These are phyloP conservation scores for Borostomias antarcticus DNA, from an alignment of 2,797 vertebrate genomes.

Conservation along the genomic window DNA sequence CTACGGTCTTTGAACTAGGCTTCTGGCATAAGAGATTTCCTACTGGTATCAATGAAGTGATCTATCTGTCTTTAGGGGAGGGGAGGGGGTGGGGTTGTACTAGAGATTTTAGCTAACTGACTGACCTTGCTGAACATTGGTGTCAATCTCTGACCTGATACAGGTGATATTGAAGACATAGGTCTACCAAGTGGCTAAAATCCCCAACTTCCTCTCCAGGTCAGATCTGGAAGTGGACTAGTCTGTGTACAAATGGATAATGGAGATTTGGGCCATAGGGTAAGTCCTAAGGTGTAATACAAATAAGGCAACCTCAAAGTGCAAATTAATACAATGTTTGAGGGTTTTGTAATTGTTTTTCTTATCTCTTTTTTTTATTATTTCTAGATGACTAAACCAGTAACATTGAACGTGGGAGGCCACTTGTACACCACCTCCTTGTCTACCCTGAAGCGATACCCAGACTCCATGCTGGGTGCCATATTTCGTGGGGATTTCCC, in stretches of 20 bases:
- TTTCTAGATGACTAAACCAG: slow-evolving; percentile 91
- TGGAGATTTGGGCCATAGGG: slow-evolving; percentile 99
- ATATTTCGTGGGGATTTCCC: slow-evolving; percentile 99
- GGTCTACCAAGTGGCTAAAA: slow-evolving; percentile 1
- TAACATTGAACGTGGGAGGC: slow-evolving; percentile 98
- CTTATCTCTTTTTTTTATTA: slow-evolving; percentile 9
- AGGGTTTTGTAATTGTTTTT: not conserved
- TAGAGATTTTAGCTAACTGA: too few relatives aligned
- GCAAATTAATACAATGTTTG: not conserved
- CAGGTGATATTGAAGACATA: slow-evolving; percentile 51
- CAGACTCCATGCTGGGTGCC: slow-evolving; percentile 98
- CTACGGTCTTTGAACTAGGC: too few relatives aligned
- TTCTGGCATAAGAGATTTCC: too few relatives aligned
- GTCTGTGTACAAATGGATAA: slow-evolving; percentile 90
- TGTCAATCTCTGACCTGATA: not conserved
- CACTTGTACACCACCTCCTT: slow-evolving; percentile 95
- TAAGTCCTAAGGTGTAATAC: slow-evolving; percentile 69
- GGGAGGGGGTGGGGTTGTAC: too few relatives aligned
- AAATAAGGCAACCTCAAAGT: not conserved
- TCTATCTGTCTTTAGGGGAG: too few relatives aligned
- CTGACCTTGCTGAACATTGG: too few relatives aligned
- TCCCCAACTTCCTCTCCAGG: slow-evolving; percentile 49
- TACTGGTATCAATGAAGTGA: too few relatives aligned
- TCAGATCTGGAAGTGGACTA: slow-evolving; percentile 55
- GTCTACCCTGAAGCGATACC: slow-evolving; percentile 93